These are phyloP conservation scores for Notolabrus celidotus DNA, from an alignment of 2,797 vertebrate genomes.

Conservation along the genomic window DNA sequence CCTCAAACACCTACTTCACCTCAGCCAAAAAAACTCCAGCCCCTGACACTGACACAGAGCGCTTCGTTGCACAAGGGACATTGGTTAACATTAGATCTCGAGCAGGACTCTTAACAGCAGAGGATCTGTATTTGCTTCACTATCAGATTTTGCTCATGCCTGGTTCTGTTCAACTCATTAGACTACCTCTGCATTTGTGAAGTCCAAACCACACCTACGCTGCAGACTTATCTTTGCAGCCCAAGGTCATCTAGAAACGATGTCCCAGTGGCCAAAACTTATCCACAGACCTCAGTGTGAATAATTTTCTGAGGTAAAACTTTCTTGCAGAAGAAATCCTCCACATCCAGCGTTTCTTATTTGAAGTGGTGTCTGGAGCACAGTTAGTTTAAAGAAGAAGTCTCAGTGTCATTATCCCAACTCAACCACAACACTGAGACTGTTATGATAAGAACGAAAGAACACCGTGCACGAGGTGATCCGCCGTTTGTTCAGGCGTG, in stretches of 20 bases:
- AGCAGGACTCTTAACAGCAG: no score
- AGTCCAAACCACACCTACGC: no score
- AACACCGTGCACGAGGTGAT: constrained; percentile 19
- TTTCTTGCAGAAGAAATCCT: constrained; percentile 28
- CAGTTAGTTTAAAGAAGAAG: constrained; percentile 44
- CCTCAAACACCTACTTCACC: no score
- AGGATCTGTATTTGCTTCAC: no score
- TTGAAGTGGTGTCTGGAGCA: constrained; percentile 11
- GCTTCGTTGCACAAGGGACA: no score
- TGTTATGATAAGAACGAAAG: constrained; percentile 27
- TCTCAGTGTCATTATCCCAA: constrained; percentile 36
- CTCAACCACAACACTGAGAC: constrained; percentile 24
- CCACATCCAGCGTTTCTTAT: background rate
- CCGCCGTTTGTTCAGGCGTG: constrained; percentile 37
- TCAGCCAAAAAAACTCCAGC: no score
- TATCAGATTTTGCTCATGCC: no score
- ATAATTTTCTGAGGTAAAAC: background rate
- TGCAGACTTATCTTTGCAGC: no score
- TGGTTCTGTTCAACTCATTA: no score
- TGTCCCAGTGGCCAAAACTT: background rate
- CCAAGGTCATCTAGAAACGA: background rate
- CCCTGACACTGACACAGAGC: no score
- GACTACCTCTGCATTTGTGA: no score
- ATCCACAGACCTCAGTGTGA: constrained; percentile 13
- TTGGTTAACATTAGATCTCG: no score